A percentile compares a stretch with the other conserved stretches of the same genome.
phyloP scores from a whole-genome alignment of 2,113 vertebrate species.

The Athene cunicularia region DNA sequence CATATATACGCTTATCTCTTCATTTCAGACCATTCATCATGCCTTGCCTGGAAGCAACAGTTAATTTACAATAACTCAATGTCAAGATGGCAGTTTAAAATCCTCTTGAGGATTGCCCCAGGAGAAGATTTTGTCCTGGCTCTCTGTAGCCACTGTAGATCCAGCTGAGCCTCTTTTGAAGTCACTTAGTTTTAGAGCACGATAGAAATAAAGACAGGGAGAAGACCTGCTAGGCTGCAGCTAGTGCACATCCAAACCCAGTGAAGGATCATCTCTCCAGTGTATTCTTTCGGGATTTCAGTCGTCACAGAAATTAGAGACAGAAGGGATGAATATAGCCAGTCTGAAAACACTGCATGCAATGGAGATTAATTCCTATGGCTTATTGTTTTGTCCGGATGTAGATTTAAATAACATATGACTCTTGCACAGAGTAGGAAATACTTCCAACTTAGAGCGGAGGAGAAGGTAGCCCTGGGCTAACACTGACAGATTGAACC shows the following conservation, averaged over 20 bases:
- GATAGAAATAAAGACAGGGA: background rate
- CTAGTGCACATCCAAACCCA: background rate
- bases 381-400: background rate
- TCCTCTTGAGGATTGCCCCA: constrained; percentile 13
- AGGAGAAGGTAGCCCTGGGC: background rate
- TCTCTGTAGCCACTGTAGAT: background rate
- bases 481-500: background rate
- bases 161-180: constrained; percentile 24
- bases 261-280: background rate
- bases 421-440: background rate
- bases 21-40: constrained; percentile 30
- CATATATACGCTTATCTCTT: constrained; percentile 13
- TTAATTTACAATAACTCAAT: constrained; percentile 48
- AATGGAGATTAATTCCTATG: background rate
- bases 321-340: background rate
- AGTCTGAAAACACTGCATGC: background rate
- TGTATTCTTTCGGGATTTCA: background rate
- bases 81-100: constrained; percentile 17
- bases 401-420: background rate
- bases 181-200: background rate
- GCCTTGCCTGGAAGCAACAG: constrained; percentile 24
- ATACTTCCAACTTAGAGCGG: background rate
- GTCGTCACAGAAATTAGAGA: background rate
- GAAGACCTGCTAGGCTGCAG: background rate
- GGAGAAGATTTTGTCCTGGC: constrained; percentile 44